phyloP scores from a whole-genome alignment of 1,140 invertebrate genomes.

The Oncopodura yosiiana region DNA sequence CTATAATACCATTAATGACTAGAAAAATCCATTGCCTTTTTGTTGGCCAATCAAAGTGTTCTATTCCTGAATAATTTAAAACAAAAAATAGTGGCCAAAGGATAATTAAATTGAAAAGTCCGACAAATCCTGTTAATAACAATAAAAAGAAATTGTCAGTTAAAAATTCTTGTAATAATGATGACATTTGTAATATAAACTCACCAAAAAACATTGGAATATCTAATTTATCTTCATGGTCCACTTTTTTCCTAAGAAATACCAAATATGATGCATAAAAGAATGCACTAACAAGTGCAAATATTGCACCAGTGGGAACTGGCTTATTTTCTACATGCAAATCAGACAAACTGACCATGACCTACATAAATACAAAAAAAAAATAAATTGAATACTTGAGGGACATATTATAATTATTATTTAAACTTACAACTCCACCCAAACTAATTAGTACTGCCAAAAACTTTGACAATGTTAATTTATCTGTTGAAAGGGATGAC shows the following conservation, averaged over 20 bases:
- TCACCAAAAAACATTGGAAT: conserved; percentile 83
- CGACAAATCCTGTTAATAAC: conserved; percentile 64
- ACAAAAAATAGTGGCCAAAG: conserved; percentile 80
- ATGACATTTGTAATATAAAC: conserved; percentile 20
- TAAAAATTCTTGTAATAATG: conserved; percentile 9
- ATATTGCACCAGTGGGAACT: conserved; percentile 58
- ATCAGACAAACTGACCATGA: conserved; percentile 61
- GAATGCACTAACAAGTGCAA: conserved; percentile 69
- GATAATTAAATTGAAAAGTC: conserved; percentile 67
- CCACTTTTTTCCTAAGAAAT: conserved; percentile 65
- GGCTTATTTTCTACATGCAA: conserved; percentile 45
- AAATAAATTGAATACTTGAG: conserved; percentile 1
- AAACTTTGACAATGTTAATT: conserved; percentile 70
- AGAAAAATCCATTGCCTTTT: conserved; percentile 65
- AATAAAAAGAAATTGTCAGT: no score
- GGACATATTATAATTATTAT: conserved; percentile 26
- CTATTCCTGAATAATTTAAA: conserved; percentile 62
- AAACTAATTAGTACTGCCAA: conserved; percentile 67
- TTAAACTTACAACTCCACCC: conserved; percentile 51
- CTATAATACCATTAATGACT: conserved; percentile 72
- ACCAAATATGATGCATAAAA: conserved; percentile 77
- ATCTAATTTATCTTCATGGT: conserved; percentile 77
- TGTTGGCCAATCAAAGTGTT: conserved; percentile 71
- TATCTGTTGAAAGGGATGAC: conserved; percentile 60
- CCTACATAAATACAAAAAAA: conserved; percentile 40